Percentiles rank a stretch among this genome's conserved stretches.
phyloP scores from a whole-genome alignment of 1,140 invertebrate genomes.

The Diorhabda carinulata region DNA sequence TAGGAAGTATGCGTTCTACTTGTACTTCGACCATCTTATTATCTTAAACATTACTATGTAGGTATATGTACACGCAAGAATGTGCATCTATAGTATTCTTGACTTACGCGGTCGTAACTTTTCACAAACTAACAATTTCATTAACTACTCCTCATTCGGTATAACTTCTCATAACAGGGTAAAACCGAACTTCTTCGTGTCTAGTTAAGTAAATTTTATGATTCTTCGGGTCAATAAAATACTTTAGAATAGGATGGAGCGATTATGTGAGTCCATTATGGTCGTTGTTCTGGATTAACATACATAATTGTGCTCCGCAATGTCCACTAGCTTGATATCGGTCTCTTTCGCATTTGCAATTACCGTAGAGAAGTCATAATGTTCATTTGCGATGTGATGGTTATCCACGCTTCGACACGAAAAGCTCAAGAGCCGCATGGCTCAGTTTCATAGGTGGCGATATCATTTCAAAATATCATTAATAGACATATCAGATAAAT shows the following conservation, averaged over 20 bases:
- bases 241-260: conserved; percentile 21
- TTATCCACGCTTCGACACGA: conserved; percentile 38
- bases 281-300: conserved; percentile 35
- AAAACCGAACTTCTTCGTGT: conserved; percentile 8
- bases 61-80: not conserved
- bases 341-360: conserved; percentile 27
- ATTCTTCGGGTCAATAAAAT: conserved; percentile 5
- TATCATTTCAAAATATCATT: not conserved
- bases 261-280: conserved; percentile 31
- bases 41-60: too few species aligned
- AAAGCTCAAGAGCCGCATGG: conserved; percentile 11
- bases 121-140: conserved; percentile 5
- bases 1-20: too few species aligned
- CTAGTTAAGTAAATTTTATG: conserved; percentile 19
- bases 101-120: conserved; percentile 7
- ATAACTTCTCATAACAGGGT: conserved; percentile 6
- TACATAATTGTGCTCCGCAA: conserved; percentile 39
- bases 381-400: conserved; percentile 34
- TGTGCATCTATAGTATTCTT: not conserved
- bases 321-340: conserved; percentile 11
- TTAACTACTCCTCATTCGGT: not conserved
- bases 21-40: too few species aligned
- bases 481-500: too few species aligned
- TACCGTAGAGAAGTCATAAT: conserved; percentile 40
- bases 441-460: conserved; percentile 5